Evolutionary conservation across 2,113 vertebrate species (phyloP).

Genomic region (Helogale parvula): DNA sequence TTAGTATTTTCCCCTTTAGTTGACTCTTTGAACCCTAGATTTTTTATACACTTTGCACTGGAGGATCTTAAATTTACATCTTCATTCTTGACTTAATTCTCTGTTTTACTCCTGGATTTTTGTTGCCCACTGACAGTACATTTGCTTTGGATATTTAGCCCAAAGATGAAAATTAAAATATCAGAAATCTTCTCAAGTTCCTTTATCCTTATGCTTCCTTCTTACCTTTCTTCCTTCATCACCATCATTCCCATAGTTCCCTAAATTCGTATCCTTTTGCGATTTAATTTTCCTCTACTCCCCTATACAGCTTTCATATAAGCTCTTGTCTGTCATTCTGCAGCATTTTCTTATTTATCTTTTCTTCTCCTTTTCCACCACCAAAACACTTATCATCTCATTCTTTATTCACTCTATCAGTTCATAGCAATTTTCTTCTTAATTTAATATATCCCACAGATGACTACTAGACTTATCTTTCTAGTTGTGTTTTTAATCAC

Average conservation of each 20-base stretch:
- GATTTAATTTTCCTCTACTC: background rate
- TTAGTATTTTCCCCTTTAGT: background rate
- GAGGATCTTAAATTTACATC: background rate
- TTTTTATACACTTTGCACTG: background rate
- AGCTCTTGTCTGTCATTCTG: background rate
- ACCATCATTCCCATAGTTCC: background rate
- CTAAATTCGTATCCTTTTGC: background rate
- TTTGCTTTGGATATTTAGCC: constrained; percentile 29
- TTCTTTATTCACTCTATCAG: background rate
- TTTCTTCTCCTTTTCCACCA: background rate
- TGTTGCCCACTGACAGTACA: background rate
- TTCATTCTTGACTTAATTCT: background rate
- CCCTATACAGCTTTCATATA: background rate
- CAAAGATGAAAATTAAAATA: constrained; percentile 26
- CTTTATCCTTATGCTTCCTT: background rate
- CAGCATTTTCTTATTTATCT: background rate
- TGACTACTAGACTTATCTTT: background rate
- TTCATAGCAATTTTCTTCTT: constrained; percentile 48
- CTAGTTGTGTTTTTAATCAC: constrained; percentile 7
- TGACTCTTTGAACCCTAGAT: background rate
- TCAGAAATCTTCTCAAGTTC: background rate
- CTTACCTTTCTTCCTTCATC: background rate
- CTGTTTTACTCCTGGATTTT: background rate
- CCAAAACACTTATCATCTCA: background rate
- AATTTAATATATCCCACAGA: background rate